Evolutionary conservation across 2,797 vertebrate genomes (phyloP).

Genomic region (Chromis chromis): DNA sequence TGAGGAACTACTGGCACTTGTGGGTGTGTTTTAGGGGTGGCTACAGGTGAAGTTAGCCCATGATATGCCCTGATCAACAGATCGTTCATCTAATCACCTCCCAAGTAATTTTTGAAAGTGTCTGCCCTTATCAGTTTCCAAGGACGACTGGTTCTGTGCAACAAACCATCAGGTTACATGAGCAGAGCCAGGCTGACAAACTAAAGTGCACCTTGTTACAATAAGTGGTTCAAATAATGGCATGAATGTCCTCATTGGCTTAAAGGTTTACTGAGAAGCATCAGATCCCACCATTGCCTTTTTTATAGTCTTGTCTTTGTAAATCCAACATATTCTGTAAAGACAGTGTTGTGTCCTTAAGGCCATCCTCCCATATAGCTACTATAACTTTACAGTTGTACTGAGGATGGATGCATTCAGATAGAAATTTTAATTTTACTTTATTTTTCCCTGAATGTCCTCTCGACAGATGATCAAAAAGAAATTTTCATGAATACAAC

Average conservation of each 20-base stretch:
- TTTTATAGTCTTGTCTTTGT: not conserved
- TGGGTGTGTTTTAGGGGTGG: no score
- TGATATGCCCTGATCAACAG: no score
- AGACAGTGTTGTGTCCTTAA: not conserved
- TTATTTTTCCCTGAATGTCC: not conserved
- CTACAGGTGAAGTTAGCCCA: no score
- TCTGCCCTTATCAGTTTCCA: no score
- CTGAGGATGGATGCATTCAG: slow-evolving; percentile 1
- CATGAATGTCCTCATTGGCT: not conserved
- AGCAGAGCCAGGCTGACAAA: not conserved
- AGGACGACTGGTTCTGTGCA: no score
- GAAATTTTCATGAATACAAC: slow-evolving; percentile 32
- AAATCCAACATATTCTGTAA: no score
- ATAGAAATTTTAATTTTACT: not conserved
- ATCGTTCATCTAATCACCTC: no score
- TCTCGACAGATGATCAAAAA: slow-evolving; percentile 37
- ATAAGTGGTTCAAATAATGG: not conserved
- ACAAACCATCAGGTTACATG: no score
- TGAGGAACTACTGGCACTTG: no score
- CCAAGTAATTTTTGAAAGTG: no score
- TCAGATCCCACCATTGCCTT: not conserved
- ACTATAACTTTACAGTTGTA: not conserved
- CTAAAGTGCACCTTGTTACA: not conserved
- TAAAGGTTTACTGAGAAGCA: not conserved
- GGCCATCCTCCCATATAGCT: not conserved